phyloP scores from a whole-genome alignment of 2,888 invertebrate genomes.

The Ecliptopera silaceata region DNA sequence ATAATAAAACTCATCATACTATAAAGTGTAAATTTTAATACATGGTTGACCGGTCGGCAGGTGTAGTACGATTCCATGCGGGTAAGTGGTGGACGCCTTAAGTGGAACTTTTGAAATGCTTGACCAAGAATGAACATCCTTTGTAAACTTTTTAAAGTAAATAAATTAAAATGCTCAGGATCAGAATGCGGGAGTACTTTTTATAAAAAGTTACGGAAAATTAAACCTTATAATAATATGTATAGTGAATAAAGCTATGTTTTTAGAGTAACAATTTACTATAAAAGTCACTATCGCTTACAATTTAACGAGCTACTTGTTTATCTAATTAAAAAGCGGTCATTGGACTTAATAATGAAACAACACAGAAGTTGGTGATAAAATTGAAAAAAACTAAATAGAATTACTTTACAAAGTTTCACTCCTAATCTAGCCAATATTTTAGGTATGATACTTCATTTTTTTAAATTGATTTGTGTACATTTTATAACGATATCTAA shows the following conservation, averaged over 20 bases:
- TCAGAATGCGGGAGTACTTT: slow-evolving; percentile 12
- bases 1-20: no score
- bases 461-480: no score
- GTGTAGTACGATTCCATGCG: neutral
- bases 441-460: no score
- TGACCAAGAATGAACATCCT: slow-evolving; percentile 24
- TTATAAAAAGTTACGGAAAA: slow-evolving; percentile 1
- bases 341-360: slow-evolving; percentile 54
- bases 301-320: slow-evolving; percentile 45
- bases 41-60: no score
- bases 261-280: slow-evolving; percentile 4
- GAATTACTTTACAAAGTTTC: no score
- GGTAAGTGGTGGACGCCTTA: neutral
- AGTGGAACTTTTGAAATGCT: slow-evolving; percentile 18
- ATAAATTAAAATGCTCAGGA: slow-evolving; percentile 17
- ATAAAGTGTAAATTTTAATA: no score
- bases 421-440: no score
- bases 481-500: no score
- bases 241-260: neutral
- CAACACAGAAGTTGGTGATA: slow-evolving; percentile 22
- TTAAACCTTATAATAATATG: slow-evolving; percentile 6
- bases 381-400: neutral
- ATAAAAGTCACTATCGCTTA: slow-evolving; percentile 23
- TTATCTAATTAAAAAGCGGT: slow-evolving; percentile 53
- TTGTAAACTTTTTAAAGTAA: slow-evolving; percentile 18